Evolutionary conservation across 2,888 invertebrate genomes (phyloP), one percentile per base, ranked within the genome.

Genomic region (Heliconius hortense): DNA sequence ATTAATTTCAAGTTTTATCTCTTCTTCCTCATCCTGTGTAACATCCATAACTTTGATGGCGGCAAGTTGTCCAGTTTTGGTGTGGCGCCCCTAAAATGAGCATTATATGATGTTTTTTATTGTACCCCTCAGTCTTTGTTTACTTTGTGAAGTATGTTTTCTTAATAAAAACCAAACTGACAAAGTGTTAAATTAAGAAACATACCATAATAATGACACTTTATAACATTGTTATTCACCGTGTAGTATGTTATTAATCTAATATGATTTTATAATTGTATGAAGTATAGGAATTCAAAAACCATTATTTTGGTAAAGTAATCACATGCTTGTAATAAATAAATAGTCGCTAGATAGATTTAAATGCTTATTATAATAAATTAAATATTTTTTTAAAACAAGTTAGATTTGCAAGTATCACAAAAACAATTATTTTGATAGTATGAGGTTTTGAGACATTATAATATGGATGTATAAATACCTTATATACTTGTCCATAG

Each of bases 11-110:
- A 99, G 95, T 93, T 99, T 99, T 84, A 99, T 99, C 95, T 99
- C 99, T 94, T 99, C 99, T 89, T 99, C 99, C 93, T 99, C 99
- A 90, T 99, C 99, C 96, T 99, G 99, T 83, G 99, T 99, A 86
- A 99, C 99, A 94, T 99, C 99, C 99, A 99, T 99, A 89, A 99
- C 99, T 95, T 99, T 99, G 94, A 99, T 99, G 91, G 99, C 99
- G 82, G 99, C 99, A 95, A 99, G 95, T 94, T 99, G 99, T 82
- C 99, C 99, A 83, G 99, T 99, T 95, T 99, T 99, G 82, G 99
- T 99, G 94, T 99, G 99, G 78, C 99, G 97, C 81, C 99, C 99
- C 98, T 99, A 91, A 76, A 81, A 87, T 56, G 24, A 82, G 21
- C 8, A 28, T 77, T 66, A 70, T 64, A 60, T 60, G 59, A 18